phyloP scores from a whole-genome alignment of 2,888 invertebrate species.

The Azorinus chamasolen region DNA sequence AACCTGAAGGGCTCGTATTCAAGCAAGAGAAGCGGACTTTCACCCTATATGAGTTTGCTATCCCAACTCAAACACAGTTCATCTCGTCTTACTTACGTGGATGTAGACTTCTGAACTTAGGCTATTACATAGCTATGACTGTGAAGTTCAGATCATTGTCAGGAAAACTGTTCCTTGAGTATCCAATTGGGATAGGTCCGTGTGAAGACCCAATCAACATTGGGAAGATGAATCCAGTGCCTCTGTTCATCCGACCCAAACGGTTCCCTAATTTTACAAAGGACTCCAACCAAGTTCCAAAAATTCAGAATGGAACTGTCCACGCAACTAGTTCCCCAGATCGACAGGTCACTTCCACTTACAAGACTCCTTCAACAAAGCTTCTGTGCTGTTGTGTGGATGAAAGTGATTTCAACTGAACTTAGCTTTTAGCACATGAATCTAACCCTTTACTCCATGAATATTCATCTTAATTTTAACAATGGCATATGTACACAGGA shows the following conservation, averaged over 20 bases:
- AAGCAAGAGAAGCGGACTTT: constrained; percentile 47
- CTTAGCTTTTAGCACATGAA: no score
- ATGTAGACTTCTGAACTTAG: constrained; percentile 70
- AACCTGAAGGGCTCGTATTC: constrained; percentile 65
- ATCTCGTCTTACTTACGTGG: constrained; percentile 77
- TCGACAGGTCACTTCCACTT: constrained; percentile 12
- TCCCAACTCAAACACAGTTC: constrained; percentile 76
- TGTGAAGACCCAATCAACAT: constrained; percentile 68
- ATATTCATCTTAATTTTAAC: no score
- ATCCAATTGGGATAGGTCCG: constrained; percentile 79
- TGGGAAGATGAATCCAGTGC: constrained; percentile 70
- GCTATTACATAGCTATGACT: constrained; percentile 73
- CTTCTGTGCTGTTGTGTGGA: constrained; percentile 25
- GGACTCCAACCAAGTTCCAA: constrained; percentile 24
- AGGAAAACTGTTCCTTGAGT: constrained; percentile 73
- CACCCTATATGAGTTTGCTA: constrained; percentile 69
- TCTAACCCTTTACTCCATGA: no score
- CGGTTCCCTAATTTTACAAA: constrained; percentile 79
- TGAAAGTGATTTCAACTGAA: constrained; percentile 15
- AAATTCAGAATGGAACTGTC: constrained; percentile 49
- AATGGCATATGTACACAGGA: no score
- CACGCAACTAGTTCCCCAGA: not conserved
- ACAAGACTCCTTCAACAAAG: constrained; percentile 7
- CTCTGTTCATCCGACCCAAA: constrained; percentile 77
- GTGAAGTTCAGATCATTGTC: constrained; percentile 76